A percentile compares a stretch with the other conserved stretches of the same genome.
Conservation (phyloP, 2,113 vertebrate species). For the Butastur rufipennis region DNA sequence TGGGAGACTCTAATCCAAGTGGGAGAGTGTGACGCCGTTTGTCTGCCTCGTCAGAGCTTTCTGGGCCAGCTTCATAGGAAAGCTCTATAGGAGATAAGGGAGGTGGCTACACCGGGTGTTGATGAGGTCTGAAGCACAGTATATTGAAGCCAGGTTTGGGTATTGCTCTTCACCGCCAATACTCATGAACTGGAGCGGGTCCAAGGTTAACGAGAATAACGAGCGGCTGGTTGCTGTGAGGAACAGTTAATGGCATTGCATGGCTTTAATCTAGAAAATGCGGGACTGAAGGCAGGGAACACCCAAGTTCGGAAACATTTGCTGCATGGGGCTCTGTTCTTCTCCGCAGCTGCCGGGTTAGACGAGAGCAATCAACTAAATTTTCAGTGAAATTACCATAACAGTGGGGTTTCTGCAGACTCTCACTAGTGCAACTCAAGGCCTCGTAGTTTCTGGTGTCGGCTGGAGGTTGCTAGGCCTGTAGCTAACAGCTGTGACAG, state of each 20-base stretch:
- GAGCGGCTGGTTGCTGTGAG: fast-evolving
- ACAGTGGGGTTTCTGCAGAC: background rate
- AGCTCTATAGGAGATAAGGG: background rate
- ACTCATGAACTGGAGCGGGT: fast-evolving
- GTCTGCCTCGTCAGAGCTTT: background rate
- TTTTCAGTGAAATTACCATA: background rate
- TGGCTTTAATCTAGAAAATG: background rate
- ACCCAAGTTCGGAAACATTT: background rate
- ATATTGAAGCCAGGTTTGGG: background rate
- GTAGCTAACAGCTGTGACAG: background rate
- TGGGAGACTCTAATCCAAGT: background rate
- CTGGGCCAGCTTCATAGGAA: background rate
- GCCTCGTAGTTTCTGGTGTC: background rate
- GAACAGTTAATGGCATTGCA: background rate
- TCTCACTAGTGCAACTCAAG: background rate
- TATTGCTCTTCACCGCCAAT: background rate
- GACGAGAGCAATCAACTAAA: background rate
- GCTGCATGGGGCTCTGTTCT: background rate
- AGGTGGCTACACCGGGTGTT: background rate
- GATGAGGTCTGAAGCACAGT: background rate
- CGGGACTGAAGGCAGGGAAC: background rate
- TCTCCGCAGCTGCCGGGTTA: background rate
- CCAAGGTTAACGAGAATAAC: background rate
- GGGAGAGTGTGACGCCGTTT: fast-evolving
- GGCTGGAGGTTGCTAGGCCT: background rate